Conservation (phyloP, 2,888 invertebrate species). For the Morpho helenor region DNA sequence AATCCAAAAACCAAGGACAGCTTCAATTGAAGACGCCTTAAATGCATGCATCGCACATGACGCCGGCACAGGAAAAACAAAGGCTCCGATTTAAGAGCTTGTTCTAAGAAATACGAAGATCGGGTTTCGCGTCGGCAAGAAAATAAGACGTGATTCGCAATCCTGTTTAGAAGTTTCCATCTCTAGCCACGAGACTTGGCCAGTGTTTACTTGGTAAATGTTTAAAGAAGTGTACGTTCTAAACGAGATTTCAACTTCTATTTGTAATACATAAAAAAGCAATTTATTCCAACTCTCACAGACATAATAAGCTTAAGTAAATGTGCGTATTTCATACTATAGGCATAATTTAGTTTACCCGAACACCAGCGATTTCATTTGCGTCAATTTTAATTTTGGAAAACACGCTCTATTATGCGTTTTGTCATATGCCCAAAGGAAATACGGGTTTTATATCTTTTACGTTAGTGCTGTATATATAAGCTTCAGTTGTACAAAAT, state of each 20-base stretch:
- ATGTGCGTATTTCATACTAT: too few relatives aligned
- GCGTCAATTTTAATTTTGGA: too few relatives aligned
- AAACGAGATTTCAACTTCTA: conserved; percentile 3
- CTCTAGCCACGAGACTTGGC: conserved; percentile 12
- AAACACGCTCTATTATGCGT: too few relatives aligned
- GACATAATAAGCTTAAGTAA: background rate
- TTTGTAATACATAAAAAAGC: conserved; percentile 1
- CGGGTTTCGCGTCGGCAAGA: conserved; percentile 43
- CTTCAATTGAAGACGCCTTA: conserved; percentile 20
- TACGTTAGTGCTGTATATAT: too few relatives aligned
- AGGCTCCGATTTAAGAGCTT: conserved; percentile 33
- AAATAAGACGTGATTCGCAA: conserved; percentile 43
- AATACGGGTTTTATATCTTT: too few relatives aligned
- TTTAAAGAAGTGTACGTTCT: conserved; percentile 2
- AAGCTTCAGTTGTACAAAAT: too few relatives aligned
- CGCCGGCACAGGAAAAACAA: conserved; percentile 32
- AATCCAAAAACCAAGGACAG: conserved; percentile 8
- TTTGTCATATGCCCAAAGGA: too few relatives aligned
- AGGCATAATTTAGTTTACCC: too few relatives aligned
- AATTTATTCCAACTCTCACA: background rate
- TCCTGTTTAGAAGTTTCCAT: conserved; percentile 25
- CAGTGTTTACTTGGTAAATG: conserved; percentile 15
- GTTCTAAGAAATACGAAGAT: conserved; percentile 45
- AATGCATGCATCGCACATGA: conserved; percentile 16
- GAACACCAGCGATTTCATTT: too few relatives aligned